Percentiles rank a stretch among this genome's conserved stretches.
phyloP scores from a whole-genome alignment of 2,888 invertebrate species.

The Adineta ricciae region DNA sequence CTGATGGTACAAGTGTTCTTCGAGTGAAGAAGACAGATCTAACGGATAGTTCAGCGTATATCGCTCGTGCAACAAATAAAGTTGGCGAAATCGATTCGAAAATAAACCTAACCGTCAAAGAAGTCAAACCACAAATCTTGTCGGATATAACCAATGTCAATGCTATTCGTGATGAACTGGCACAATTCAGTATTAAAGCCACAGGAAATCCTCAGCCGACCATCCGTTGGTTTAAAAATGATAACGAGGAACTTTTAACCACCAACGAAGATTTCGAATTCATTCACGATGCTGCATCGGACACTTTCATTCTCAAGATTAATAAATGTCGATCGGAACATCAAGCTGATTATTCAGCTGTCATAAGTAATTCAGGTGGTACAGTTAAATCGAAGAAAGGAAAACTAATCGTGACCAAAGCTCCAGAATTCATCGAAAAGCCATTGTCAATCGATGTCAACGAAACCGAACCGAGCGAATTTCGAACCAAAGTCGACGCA shows the following conservation, averaged over 20 bases:
- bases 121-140: slow-evolving; percentile 23
- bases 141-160: background rate
- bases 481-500: slow-evolving; percentile 13
- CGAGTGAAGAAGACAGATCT: background rate
- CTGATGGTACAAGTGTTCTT: background rate
- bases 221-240: slow-evolving; percentile 35
- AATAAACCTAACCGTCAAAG: slow-evolving; percentile 28
- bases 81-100: slow-evolving; percentile 26
- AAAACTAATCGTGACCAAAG: background rate
- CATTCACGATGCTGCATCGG: background rate
- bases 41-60: background rate
- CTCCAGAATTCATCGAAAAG: background rate
- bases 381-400: slow-evolving; percentile 11
- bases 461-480: slow-evolving; percentile 4
- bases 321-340: slow-evolving; percentile 22
- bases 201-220: slow-evolving; percentile 39
- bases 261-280: slow-evolving; percentile 23
- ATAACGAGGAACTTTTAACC: background rate
- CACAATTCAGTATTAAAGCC: slow-evolving; percentile 22
- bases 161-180: slow-evolving; percentile 30
- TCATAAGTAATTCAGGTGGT: slow-evolving; percentile 22
- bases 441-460: background rate
- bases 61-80: slow-evolving; percentile 25
- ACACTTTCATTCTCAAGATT: slow-evolving; percentile 14
- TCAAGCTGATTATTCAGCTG: slow-evolving; percentile 27